A percentile compares a stretch with the other conserved stretches of the same genome.
Conservation (phyloP, 2,113 vertebrate genomes). For the Rattus norvegicus region GRCr8 NC_086035.1:35377501-35378000, state of each 20-base stretch:
- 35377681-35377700: background rate
- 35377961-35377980: slow-evolving; percentile 65
- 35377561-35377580: background rate
- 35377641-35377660: background rate
- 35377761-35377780: background rate
- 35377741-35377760: background rate
- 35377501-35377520: background rate
- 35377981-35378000: slow-evolving; percentile 29
- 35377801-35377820: background rate
- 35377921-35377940: slow-evolving; percentile 54
- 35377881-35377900: background rate
- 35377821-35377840: background rate
- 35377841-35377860: slow-evolving; percentile 42
- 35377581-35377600: background rate
- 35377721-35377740: background rate
- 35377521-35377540: background rate
- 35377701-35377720: background rate
- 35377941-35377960: slow-evolving; percentile 17
- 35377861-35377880: slow-evolving; percentile 6
- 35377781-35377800: background rate
- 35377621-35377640: background rate
- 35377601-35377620: background rate
- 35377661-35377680: background rate
- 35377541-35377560: background rate
- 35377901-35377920: slow-evolving; percentile 40